phyloP scores from a whole-genome alignment of 2,888 invertebrate genomes.

The Sesia apiformis region DNA sequence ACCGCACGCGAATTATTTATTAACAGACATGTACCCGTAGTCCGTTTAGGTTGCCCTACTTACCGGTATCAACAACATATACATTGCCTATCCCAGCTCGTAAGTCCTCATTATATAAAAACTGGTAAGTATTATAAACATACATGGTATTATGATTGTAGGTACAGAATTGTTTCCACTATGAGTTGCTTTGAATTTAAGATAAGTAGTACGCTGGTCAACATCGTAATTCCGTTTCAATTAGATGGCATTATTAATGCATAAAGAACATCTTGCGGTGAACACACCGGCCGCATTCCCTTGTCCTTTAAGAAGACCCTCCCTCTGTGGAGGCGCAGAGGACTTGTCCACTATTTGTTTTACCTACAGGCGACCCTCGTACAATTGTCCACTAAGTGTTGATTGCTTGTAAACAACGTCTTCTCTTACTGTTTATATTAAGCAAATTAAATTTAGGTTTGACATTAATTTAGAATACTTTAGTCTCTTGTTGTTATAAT shows the following conservation, averaged over 20 bases:
- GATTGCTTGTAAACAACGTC: slow-evolving; percentile 66
- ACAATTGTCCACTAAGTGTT: slow-evolving; percentile 68
- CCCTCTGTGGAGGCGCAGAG: slow-evolving; percentile 41
- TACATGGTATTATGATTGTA: too few relatives aligned
- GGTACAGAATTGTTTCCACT: too few relatives aligned
- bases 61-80: too few relatives aligned
- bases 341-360: slow-evolving; percentile 65
- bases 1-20: slow-evolving; percentile 76
- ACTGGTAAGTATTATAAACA: too few relatives aligned
- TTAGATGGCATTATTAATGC: slow-evolving; percentile 65
- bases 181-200: slow-evolving; percentile 34
- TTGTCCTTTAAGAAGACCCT: slow-evolving; percentile 63
- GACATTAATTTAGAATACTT: too few relatives aligned
- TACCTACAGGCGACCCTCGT: slow-evolving; percentile 62
- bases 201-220: slow-evolving; percentile 40
- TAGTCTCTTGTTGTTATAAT: too few relatives aligned
- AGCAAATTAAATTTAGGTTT: slow-evolving; percentile 12
- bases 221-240: slow-evolving; percentile 58
- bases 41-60: too few relatives aligned
- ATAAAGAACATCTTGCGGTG: slow-evolving; percentile 59
- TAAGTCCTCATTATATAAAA: too few relatives aligned
- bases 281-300: slow-evolving; percentile 49
- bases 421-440: slow-evolving; percentile 43
- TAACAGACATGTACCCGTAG: neutral
- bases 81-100: too few relatives aligned